A percentile compares a stretch with the other conserved stretches of the same genome.
phyloP scores from a whole-genome alignment of 2,888 invertebrate species.

The Rhamphomyia laevipes region DNA sequence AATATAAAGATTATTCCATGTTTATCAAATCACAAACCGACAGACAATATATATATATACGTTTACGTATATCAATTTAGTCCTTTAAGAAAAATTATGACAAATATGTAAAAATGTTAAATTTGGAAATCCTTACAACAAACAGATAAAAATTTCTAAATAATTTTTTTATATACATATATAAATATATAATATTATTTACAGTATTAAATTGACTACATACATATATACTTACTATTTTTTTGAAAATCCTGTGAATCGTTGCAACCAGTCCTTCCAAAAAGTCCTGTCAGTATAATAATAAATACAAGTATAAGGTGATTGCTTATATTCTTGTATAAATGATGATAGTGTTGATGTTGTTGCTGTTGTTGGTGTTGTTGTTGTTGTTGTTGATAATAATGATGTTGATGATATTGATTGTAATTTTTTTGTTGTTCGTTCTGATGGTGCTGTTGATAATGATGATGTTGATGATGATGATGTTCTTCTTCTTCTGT shows the following conservation, averaged over 20 bases:
- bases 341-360: conserved; percentile 9
- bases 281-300: conserved; percentile 19
- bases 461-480: neutral
- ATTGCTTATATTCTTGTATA: conserved; percentile 7
- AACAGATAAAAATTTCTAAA: too few species aligned
- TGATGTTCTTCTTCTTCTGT: neutral
- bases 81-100: too few species aligned
- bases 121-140: too few species aligned
- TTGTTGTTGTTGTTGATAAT: conserved; percentile 12
- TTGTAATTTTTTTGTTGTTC: conserved; percentile 18
- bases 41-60: too few species aligned
- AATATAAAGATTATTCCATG: too few species aligned
- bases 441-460: neutral
- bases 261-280: conserved; percentile 29
- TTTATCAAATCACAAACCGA: too few species aligned
- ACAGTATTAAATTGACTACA: neutral
- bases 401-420: conserved; percentile 18
- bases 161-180: too few species aligned
- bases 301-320: conserved; percentile 18
- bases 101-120: too few species aligned
- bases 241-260: conserved; percentile 39
- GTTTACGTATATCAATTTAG: too few species aligned
- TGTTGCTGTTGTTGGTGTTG: conserved; percentile 12
- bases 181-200: too few species aligned
- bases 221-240: conserved; percentile 34